Base-by-base conservation (phyloP, 2,113 vertebrate species). In the Carettochelys insculpta region DNA sequence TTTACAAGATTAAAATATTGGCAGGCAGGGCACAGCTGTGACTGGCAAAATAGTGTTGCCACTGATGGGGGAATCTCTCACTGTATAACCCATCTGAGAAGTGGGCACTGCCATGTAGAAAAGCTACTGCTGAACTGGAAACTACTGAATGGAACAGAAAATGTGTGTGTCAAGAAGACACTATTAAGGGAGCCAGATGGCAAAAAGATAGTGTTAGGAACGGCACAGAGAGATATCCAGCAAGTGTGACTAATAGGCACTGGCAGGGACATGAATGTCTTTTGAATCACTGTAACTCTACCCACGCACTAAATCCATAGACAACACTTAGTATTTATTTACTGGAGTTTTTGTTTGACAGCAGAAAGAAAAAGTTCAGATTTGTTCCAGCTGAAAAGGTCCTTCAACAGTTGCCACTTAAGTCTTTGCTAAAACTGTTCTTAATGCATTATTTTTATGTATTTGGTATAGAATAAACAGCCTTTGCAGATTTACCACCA, bases 251-350 rank as follows among this genome's bases (percentile, higher is more conserved):
- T 94, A 93, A 96, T 90, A 92, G 94, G 94, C 77, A 61, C 68
- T 96, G 90, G 94, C 95, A 96, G 92, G 94, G 93, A 96, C 94
- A 87, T 29, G 83, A 68, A 90, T 97, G 96, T 92, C 89, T 94
- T 95, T 90, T 93, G 95, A 95, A 94, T 94, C 77, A 93, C 94
- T 93, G 89, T 88, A 95, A 86, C 84, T 95, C 95, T 84, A 92
- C 85, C 82, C 93, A 92, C 91, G 82, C 61, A 89, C 95, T 94
- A 96, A 96, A 96, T 90, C 94, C 93, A 96, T 83, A 94, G 92
- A 95, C 95, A 93, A 95, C 95, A 94, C 83, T 95, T 92, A 94
- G 94, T 92, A 95, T 97, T 95, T 92, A 95, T 97, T 95, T 94
- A 93, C 88, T 81, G 50, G 92, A 90, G 90, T 89, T 95, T 88